A percentile compares a stretch with the other conserved stretches of the same genome.
phyloP scores from a whole-genome alignment of 1,140 invertebrate species.

The Trichonephila clavata region DNA sequence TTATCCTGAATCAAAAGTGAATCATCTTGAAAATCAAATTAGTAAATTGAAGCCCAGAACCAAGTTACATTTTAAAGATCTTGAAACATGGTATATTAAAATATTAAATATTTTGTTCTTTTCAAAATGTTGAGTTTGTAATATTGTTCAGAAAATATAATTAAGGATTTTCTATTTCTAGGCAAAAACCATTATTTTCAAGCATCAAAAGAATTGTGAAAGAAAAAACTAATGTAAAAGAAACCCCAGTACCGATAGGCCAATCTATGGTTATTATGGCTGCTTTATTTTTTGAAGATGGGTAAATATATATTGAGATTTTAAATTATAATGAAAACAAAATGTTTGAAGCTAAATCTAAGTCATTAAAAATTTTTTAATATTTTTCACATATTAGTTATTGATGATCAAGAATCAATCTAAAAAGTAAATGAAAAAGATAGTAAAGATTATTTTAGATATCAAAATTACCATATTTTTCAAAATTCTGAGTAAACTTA shows the following conservation, averaged over 20 bases:
- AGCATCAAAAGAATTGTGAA: neutral
- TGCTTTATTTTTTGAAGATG: constrained; percentile 52
- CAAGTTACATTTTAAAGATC: neutral
- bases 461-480: too few relatives aligned
- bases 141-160: too few relatives aligned
- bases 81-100: constrained; percentile 30
- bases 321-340: too few relatives aligned
- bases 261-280: constrained; percentile 56
- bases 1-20: constrained; percentile 17
- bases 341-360: too few relatives aligned
- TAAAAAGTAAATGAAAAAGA: too few relatives aligned
- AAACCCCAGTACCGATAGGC: neutral
- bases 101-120: neutral
- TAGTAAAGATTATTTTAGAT: too few relatives aligned
- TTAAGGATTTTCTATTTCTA: neutral
- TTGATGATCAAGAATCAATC: too few relatives aligned
- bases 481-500: too few relatives aligned
- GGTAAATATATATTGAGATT: constrained; percentile 15
- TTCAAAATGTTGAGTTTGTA: neutral
- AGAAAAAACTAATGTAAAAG: constrained; percentile 1
- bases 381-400: too few relatives aligned
- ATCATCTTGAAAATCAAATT: neutral
- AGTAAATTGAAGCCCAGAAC: neutral
- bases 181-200: constrained; percentile 62
- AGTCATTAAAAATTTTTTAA: too few relatives aligned